Percentiles rank a stretch among this genome's conserved stretches.
phyloP scores from a whole-genome alignment of 1,140 invertebrate genomes.

The Lasaia peninsularis region DNA sequence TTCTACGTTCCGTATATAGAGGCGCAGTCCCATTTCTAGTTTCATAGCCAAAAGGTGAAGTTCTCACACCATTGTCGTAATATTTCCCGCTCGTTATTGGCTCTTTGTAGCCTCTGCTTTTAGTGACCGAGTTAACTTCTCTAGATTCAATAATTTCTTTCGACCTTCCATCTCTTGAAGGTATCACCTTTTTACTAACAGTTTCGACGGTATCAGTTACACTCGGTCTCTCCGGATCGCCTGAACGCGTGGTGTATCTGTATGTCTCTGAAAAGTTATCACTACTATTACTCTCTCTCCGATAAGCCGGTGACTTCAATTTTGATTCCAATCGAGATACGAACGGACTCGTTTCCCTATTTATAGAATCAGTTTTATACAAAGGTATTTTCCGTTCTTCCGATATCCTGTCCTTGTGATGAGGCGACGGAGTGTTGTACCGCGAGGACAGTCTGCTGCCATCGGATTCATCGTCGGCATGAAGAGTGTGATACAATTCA shows the following conservation, averaged over 20 bases:
- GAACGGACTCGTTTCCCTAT: conserved; percentile 70
- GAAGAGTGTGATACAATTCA: conserved; percentile 84
- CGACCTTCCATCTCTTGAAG: conserved; percentile 78
- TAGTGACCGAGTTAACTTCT: conserved; percentile 83
- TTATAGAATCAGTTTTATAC: conserved; percentile 71
- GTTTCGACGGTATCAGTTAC: conserved; percentile 83
- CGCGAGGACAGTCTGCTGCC: conserved; percentile 63
- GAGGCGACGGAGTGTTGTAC: conserved; percentile 67
- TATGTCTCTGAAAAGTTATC: conserved; percentile 85
- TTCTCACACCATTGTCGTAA: conserved; percentile 70
- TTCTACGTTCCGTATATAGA: conserved; percentile 59
- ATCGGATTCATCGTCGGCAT: conserved; percentile 79
- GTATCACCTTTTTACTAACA: conserved; percentile 81
- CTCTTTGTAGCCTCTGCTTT: conserved; percentile 78
- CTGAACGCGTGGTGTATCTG: conserved; percentile 80
- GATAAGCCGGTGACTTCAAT: conserved; percentile 63
- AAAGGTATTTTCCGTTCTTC: conserved; percentile 63
- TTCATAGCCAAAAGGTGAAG: conserved; percentile 57
- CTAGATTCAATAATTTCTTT: conserved; percentile 83
- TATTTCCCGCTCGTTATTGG: conserved; percentile 66
- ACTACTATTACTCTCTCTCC: conserved; percentile 80
- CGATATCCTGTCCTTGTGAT: conserved; percentile 62
- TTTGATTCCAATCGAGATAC: conserved; percentile 63
- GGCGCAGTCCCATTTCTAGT: conserved; percentile 54
- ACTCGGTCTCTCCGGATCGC: conserved; percentile 80